A percentile compares a stretch with the other conserved stretches of the same genome.
phyloP scores from a whole-genome alignment of 1,140 invertebrate species.

The Micrasema longulum region DNA sequence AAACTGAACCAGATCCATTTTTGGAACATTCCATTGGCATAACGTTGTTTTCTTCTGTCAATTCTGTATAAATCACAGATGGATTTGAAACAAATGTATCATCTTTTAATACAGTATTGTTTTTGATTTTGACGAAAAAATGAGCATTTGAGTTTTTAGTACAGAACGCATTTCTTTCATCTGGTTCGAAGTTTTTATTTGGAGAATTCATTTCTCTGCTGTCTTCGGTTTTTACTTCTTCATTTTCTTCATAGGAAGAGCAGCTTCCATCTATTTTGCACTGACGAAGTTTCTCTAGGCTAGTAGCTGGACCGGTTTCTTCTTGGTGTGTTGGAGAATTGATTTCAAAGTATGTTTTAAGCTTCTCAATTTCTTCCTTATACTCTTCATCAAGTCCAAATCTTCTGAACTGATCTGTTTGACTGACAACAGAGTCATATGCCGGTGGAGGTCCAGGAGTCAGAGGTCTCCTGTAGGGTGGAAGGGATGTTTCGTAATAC shows the following conservation, averaged over 20 bases:
- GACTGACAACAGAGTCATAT: conserved; percentile 51
- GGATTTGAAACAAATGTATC: too few relatives aligned
- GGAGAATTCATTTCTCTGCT: not conserved
- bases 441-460: conserved; percentile 50
- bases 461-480: conserved; percentile 44
- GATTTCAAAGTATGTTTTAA: conserved; percentile 1
- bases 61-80: too few relatives aligned
- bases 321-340: not conserved
- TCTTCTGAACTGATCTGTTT: conserved; percentile 40
- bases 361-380: conserved; percentile 8
- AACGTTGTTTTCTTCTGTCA: too few relatives aligned
- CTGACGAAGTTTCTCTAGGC: conserved; percentile 7
- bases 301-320: not conserved
- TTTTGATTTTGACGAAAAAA: not conserved
- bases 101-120: too few relatives aligned
- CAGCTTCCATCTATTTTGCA: conserved; percentile 15
- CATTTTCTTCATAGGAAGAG: not conserved
- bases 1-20: too few relatives aligned
- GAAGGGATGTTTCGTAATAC: conserved; percentile 27
- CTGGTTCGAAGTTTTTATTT: not conserved
- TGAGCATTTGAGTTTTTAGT: not conserved
- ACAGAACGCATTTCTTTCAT: not conserved
- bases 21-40: too few relatives aligned
- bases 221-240: not conserved
- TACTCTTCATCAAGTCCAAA: conserved; percentile 44